Conservation (phyloP, 2,888 invertebrate genomes). For the Oligia fasciuncula region DNA sequence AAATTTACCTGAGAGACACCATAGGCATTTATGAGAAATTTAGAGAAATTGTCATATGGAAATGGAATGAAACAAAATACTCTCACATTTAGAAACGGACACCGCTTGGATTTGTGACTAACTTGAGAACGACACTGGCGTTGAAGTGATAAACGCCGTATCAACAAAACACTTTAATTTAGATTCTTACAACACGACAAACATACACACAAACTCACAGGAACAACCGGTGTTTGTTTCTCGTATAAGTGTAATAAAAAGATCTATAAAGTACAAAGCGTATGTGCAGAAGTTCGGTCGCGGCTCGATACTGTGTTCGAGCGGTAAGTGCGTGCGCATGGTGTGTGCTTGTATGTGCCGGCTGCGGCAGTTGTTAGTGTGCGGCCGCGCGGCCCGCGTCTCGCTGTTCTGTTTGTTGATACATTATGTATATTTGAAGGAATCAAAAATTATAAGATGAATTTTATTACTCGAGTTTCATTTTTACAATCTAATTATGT, state of each 20-base stretch:
- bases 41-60: slow-evolving; percentile 71
- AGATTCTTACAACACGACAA: slow-evolving; percentile 25
- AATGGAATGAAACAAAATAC: slow-evolving; percentile 75
- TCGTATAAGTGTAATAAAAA: slow-evolving; percentile 66
- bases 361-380: slow-evolving; percentile 66
- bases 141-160: slow-evolving; percentile 7
- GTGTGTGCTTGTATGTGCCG: slow-evolving; percentile 65
- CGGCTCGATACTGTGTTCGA: slow-evolving; percentile 79
- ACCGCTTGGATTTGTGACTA: slow-evolving; percentile 72
- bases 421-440: slow-evolving; percentile 90
- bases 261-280: slow-evolving; percentile 84
- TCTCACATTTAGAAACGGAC: slow-evolving; percentile 73
- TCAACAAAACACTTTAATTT: slow-evolving; percentile 19
- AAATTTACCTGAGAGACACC: slow-evolving; percentile 85
- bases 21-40: slow-evolving; percentile 80
- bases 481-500: slow-evolving; percentile 20
- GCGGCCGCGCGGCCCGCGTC: slow-evolving; percentile 81
- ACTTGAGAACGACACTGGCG: slow-evolving; percentile 13
- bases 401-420: slow-evolving; percentile 90
- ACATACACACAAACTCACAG: slow-evolving; percentile 49
- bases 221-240: slow-evolving; percentile 69
- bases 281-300: slow-evolving; percentile 88
- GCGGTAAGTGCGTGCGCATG: slow-evolving; percentile 70
- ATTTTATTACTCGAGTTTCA: slow-evolving; percentile 78
- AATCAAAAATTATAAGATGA: slow-evolving; percentile 90